Evolutionary conservation across 2,113 vertebrate species (phyloP).

Genomic region (Pygoscelis adeliae): DNA sequence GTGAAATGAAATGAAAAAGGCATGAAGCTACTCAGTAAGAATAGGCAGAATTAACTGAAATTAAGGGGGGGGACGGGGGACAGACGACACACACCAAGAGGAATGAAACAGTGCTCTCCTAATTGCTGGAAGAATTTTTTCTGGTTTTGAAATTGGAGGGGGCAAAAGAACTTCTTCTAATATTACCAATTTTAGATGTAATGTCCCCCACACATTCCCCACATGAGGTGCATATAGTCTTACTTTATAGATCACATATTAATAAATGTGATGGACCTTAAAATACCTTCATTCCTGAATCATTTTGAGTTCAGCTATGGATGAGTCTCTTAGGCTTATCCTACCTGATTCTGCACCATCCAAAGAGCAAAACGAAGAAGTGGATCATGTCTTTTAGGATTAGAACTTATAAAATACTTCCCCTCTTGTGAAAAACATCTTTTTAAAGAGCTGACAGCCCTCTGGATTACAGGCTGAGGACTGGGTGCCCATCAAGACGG

Average conservation of each 20-base stretch:
- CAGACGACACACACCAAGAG: too few relatives aligned
- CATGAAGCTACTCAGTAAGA: neutral
- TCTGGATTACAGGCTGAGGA: neutral
- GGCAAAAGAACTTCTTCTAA: neutral
- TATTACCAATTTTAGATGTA: neutral
- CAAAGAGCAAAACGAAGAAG: neutral
- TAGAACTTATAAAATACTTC: neutral
- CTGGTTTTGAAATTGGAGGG: neutral
- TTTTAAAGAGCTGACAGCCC: neutral
- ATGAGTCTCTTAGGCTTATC: neutral
- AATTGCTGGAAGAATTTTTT: neutral
- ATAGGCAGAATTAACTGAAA: neutral
- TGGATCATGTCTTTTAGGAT: neutral
- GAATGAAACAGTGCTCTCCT: neutral
- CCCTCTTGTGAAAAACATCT: neutral
- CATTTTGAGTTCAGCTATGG: neutral
- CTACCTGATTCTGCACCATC: neutral
- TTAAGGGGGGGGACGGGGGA: accelerated
- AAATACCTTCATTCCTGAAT: neutral
- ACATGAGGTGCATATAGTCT: neutral
- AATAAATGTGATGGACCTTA: neutral
- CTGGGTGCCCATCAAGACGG: neutral
- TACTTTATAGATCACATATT: neutral
- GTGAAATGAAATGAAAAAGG: neutral
- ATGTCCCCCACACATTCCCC: neutral